Conservation (phyloP, 2,113 vertebrate species). For the Morone saxatilis region DNA sequence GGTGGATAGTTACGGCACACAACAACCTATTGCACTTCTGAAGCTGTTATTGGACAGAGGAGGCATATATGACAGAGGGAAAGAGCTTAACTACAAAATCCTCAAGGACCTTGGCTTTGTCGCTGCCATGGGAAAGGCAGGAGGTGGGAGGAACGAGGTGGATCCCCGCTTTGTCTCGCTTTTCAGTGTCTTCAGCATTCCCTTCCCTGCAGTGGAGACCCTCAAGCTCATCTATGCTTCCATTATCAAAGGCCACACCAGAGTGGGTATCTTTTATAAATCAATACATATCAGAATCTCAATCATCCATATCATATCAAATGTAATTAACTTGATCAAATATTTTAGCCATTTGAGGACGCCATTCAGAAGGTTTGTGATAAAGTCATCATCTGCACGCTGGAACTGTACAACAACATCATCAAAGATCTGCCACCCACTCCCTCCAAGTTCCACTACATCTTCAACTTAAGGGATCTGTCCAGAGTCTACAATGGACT, state of each 20-base stretch:
- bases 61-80: constrained; percentile 92
- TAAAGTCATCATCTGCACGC: constrained; percentile 89
- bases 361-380: constrained; percentile 85
- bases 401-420: constrained; percentile 90
- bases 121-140: constrained; percentile 96
- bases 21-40: constrained; percentile 95
- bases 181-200: constrained; percentile 93
- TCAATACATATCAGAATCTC: constrained; percentile 6
- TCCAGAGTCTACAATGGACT: constrained; percentile 93
- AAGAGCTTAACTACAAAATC: constrained; percentile 92
- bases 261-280: constrained; percentile 79
- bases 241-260: constrained; percentile 92
- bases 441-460: constrained; percentile 98
- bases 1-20: constrained; percentile 96
- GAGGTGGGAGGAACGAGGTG: constrained; percentile 96
- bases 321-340: constrained; percentile 1
- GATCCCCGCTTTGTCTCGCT: constrained; percentile 93
- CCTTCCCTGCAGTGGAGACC: constrained; percentile 90
- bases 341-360: constrained; percentile 87
- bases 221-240: constrained; percentile 92
- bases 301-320: background rate
- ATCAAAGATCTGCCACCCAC: constrained; percentile 92
- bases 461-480: constrained; percentile 96
- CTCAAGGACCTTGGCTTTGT: constrained; percentile 94
- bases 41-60: constrained; percentile 93